Evolutionary conservation across 2,797 vertebrate genomes (phyloP).

Genomic region (Leontocebus nigricollis): DNA sequence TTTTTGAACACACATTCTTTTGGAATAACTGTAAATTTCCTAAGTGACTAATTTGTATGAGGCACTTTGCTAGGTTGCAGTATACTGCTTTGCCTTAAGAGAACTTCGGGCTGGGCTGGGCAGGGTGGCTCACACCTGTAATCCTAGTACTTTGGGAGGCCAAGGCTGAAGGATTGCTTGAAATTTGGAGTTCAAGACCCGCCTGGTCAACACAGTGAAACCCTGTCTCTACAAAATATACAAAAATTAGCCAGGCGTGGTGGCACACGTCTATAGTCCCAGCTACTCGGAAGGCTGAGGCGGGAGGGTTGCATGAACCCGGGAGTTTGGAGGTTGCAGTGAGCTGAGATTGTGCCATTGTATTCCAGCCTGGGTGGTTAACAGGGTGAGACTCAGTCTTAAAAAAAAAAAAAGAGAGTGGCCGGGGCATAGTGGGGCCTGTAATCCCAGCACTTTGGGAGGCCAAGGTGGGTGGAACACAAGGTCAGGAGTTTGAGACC

Average conservation of each 20-base stretch:
- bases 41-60: background rate
- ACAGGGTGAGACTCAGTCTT: background rate
- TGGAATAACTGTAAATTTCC: constrained; percentile 2
- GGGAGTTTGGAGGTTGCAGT: background rate
- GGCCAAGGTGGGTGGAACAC: too few relatives aligned
- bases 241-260: background rate
- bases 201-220: background rate
- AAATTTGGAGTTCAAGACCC: background rate
- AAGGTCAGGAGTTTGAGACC: background rate
- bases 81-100: background rate
- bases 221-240: background rate
- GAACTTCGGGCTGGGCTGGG: background rate
- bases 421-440: too few relatives aligned
- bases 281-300: background rate
- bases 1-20: background rate
- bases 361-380: background rate
- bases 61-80: background rate
- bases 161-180: background rate
- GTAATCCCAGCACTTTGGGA: too few relatives aligned
- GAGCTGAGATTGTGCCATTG: background rate
- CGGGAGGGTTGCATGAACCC: background rate
- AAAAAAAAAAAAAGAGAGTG: too few relatives aligned
- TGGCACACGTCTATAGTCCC: background rate
- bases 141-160: background rate
- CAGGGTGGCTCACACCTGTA: background rate